Base-by-base conservation (phyloP, 2,888 invertebrate species). In the Mesoligia furuncula region DNA sequence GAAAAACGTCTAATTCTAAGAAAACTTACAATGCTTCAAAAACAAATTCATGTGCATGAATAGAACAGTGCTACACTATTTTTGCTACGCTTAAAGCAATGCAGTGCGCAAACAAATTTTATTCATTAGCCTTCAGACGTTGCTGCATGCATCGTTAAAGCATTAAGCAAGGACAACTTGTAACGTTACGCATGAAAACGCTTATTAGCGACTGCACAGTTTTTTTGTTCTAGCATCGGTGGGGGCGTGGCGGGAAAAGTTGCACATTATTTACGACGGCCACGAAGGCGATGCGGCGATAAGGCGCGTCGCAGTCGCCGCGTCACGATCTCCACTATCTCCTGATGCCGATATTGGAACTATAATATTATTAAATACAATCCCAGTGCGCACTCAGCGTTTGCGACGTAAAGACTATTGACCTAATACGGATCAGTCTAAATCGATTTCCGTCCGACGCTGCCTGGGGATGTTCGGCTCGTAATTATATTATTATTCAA, bases 191-290 rank as follows among this genome's bases (percentile, higher is more conserved):
- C 81, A 84, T 87, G 83, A 78, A 85, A 85, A 82, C 79, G 75
- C 66, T 83, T 85, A 83, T 88, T 77, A 83, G 83, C 87, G 85
- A 89, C 94, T 95, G 92, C 92, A 94, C 85, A 64, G 88, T 81
- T 91, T 91, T 89, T 90, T 90, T 94, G 93, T 95, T 93, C 92
- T 87, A 79, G 74, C 83, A 87, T 84, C 90, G 90, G 91, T 90
- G 92, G 94, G 94, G 96, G 96, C 96, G 96, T 95, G 95, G 93
- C 96, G 95, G 96, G 95, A 95, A 96, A 96, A 96, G 95, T 95
- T 96, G 95, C 95, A 94, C 95, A 95, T 96, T 96, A 96, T 96
- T 96, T 96, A 96, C 96, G 95, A 95, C 91, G 93, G 91, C 96
- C 96, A 96, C 96, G 96, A 96, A 95, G 93, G 91, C 95, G 96